Evolutionary conservation across 23 tunicate species (phyloP).

Genomic region (Corella eumyota): DNA sequence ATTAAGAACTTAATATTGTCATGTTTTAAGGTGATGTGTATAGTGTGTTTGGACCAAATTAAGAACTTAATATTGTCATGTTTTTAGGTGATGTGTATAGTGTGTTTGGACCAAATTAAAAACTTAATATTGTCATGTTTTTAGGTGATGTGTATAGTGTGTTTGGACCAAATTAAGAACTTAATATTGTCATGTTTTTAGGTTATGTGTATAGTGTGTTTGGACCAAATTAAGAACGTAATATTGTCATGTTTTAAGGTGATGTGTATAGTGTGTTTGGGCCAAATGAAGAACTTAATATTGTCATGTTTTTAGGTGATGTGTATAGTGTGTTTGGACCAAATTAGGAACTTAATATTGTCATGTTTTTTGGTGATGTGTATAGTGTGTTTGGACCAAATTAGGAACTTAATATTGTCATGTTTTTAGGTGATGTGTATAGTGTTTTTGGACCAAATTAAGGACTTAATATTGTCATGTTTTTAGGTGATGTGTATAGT

Average conservation of each 20-base stretch:
- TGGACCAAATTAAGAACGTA: constrained; percentile 89
- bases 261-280: constrained; percentile 93
- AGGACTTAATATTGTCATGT: constrained; percentile 88
- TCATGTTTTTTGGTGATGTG: constrained; percentile 87
- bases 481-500: constrained; percentile 88
- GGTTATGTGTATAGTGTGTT: constrained; percentile 91
- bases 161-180: constrained; percentile 87
- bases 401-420: constrained; percentile 81
- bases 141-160: constrained; percentile 88
- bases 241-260: constrained; percentile 87
- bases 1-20: constrained; percentile 86
- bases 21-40: constrained; percentile 87
- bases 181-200: constrained; percentile 82
- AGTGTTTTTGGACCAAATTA: constrained; percentile 85
- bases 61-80: constrained; percentile 90
- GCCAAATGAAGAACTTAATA: constrained; percentile 78
- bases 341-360: constrained; percentile 81
- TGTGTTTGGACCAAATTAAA: constrained; percentile 85
- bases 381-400: constrained; percentile 89
- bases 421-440: constrained; percentile 92
- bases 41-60: constrained; percentile 87
- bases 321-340: constrained; percentile 95
- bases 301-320: constrained; percentile 85
- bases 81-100: constrained; percentile 85
- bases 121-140: constrained; percentile 91